Evolutionary conservation across 2,113 vertebrate genomes (phyloP).

Genomic region (Mustelus asterias): DNA sequence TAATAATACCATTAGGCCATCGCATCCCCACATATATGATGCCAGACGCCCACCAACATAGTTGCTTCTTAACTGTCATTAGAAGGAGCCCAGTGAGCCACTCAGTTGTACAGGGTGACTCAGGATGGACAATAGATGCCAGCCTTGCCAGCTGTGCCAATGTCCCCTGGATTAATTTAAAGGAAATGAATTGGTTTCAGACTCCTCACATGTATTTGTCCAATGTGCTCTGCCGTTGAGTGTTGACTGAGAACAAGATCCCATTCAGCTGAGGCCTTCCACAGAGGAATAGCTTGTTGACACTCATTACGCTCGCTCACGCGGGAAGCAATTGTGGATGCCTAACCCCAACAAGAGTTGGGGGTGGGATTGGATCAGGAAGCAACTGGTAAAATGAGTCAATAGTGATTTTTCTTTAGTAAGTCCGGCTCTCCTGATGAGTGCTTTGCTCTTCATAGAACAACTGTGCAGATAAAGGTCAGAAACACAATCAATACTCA

Average conservation of each 20-base stretch:
- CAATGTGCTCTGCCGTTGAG: neutral
- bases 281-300: neutral
- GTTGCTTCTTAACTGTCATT: neutral
- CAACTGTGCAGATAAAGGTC: slow-evolving; percentile 47
- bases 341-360: neutral
- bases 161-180: neutral
- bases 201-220: neutral
- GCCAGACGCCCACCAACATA: neutral
- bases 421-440: neutral
- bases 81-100: neutral
- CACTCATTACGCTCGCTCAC: neutral
- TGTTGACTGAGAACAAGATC: neutral
- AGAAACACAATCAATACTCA: slow-evolving; percentile 70
- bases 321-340: neutral
- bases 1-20: no score
- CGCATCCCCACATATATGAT: no score
- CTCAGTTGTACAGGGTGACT: neutral
- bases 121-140: neutral
- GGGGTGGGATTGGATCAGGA: neutral
- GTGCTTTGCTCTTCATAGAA: neutral
- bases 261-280: neutral
- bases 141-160: neutral
- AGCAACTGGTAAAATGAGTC: neutral
- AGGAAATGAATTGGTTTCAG: neutral
- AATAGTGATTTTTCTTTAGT: neutral